Percentiles rank a stretch among this genome's conserved stretches.
Conservation (phyloP, 2,888 invertebrate species). For the Idaea dimidiata region DNA sequence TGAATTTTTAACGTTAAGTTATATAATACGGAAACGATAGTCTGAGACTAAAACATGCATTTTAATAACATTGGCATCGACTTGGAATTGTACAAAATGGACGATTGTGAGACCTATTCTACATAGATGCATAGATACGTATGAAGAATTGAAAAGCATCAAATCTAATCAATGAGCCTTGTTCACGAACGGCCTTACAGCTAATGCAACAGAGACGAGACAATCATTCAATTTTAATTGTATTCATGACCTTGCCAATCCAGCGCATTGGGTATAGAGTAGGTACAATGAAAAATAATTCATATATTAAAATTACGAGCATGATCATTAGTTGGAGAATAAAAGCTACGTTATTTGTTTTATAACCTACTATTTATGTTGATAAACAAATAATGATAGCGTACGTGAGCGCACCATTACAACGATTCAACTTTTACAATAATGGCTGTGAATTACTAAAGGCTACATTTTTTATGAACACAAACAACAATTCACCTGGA, state of each 20-base stretch:
- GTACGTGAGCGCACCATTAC: slow-evolving; percentile 15
- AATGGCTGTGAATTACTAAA: slow-evolving; percentile 18
- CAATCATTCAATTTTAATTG: slow-evolving; percentile 22
- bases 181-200: slow-evolving; percentile 13
- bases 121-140: slow-evolving; percentile 20
- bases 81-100: slow-evolving; percentile 40
- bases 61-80: not conserved
- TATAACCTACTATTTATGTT: slow-evolving; percentile 7
- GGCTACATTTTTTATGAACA: slow-evolving; percentile 12
- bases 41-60: not conserved
- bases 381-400: slow-evolving; percentile 21
- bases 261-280: not conserved
- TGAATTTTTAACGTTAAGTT: slow-evolving; percentile 25
- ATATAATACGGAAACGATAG: slow-evolving; percentile 39
- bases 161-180: not conserved
- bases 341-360: not conserved
- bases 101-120: slow-evolving; percentile 38
- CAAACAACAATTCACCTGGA: slow-evolving; percentile 20
- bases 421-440: slow-evolving; percentile 17
- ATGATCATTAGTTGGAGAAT: not conserved
- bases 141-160: not conserved
- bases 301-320: not conserved
- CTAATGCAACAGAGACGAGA: slow-evolving; percentile 20
- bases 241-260: slow-evolving; percentile 17
- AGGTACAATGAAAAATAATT: not conserved